A percentile compares a stretch with the other conserved stretches of the same genome.
phyloP scores from a whole-genome alignment of 1,140 invertebrate genomes.

The Acarapis woodi region DNA sequence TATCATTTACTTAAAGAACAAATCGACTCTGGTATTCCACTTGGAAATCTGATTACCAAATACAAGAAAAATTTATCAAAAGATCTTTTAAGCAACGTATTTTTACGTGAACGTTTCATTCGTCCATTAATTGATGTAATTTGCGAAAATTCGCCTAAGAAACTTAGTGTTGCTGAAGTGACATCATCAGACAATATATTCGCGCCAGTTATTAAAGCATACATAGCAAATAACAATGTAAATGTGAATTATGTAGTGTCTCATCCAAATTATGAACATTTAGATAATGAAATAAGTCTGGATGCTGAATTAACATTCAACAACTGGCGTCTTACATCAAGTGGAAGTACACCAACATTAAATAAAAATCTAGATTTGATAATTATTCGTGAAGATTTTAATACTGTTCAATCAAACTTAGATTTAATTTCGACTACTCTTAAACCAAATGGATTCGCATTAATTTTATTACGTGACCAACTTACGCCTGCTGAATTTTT shows the following conservation, averaged over 20 bases:
- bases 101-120: constrained; percentile 14
- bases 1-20: constrained; percentile 7
- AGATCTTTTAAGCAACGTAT: constrained; percentile 9
- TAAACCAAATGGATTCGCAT: constrained; percentile 35
- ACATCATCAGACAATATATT: constrained; percentile 14
- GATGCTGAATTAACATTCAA: constrained; percentile 11
- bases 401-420: constrained; percentile 11
- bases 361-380: constrained; percentile 15
- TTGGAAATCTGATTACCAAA: too few relatives aligned
- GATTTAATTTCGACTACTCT: constrained; percentile 22
- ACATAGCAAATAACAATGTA: constrained; percentile 16
- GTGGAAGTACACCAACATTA: constrained; percentile 8
- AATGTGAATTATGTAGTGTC: constrained; percentile 18
- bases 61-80: constrained; percentile 1
- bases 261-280: constrained; percentile 14
- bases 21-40: constrained; percentile 9
- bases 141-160: constrained; percentile 41
- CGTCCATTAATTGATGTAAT: constrained; percentile 32
- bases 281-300: constrained; percentile 11
- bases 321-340: constrained; percentile 16
- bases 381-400: constrained; percentile 15
- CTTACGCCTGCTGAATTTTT: constrained; percentile 18
- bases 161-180: constrained; percentile 46
- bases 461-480: constrained; percentile 36
- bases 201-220: constrained; percentile 13